phyloP scores from a whole-genome alignment of 2,113 vertebrate genomes.

The Vireo altiloquus region DNA sequence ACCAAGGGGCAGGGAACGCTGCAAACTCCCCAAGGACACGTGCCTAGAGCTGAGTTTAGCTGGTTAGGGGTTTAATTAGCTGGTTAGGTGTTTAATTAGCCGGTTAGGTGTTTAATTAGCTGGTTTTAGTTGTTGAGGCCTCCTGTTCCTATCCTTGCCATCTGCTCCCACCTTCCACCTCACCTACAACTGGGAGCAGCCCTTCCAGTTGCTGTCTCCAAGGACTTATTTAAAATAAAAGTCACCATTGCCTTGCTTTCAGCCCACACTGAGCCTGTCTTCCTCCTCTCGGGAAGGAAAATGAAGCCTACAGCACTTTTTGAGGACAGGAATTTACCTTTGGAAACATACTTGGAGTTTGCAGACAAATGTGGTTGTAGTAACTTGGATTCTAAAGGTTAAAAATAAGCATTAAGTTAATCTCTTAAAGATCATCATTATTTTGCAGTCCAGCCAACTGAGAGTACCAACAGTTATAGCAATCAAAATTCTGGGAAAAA shows the following conservation, averaged over 20 bases:
- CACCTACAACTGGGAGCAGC: not conserved
- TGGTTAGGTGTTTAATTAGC: not conserved
- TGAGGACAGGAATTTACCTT: not conserved
- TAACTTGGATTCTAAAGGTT: not conserved
- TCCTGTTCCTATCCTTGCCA: not conserved
- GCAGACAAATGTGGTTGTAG: not conserved
- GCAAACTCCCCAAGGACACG: not conserved
- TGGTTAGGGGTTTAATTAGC: not conserved
- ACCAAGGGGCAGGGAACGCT: not conserved
- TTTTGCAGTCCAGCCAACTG: not conserved
- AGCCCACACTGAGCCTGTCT: not conserved
- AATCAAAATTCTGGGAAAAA: not conserved
- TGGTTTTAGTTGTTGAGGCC: not conserved
- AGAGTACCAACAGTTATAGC: not conserved
- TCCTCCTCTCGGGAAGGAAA: not conserved
- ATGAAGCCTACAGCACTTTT: not conserved
- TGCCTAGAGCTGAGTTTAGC: not conserved
- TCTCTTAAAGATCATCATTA: not conserved
- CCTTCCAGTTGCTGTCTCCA: not conserved
- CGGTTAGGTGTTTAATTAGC: not conserved
- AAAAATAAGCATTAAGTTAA: not conserved
- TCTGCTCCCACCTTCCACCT: not conserved
- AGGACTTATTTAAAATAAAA: not conserved
- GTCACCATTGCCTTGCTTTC: not conserved
- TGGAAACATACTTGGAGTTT: not conserved